Evolutionary conservation across 1,140 invertebrate genomes (phyloP), one percentile per base, ranked within the genome.

Genomic region (Drosophila cardini): DNA sequence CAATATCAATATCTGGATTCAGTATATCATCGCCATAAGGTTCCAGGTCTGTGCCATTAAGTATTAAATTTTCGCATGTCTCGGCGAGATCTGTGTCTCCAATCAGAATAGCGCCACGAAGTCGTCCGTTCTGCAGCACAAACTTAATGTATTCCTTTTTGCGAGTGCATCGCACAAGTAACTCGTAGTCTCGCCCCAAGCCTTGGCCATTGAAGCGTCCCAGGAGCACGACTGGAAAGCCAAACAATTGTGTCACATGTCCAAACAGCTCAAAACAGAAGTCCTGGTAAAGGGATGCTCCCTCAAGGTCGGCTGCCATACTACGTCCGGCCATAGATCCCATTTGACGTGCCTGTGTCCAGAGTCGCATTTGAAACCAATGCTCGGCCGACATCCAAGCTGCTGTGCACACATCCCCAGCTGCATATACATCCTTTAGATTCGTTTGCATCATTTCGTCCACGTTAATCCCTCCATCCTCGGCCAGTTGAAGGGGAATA

Each of bases 281-380:
- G 92, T 99, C 98, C 93, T 96, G 95, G 36, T 95, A 92, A 18
- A 96, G 94, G 65, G 94, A 93, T 93, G 97, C 95, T 10, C 94
- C 93, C 15, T 92, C 93, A 1, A 94, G 81, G 52, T 93, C 93
- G 2, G 95, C 95, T 69, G 95, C 93, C 97, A 99, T 99, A 68
- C 96, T 96, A 92, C 97, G 96, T 0, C 97, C 98, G 11, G 96
- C 97, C 93, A 98, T 99, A 43, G 94, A 94, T 9, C 98, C 99
- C 98, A 99, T 99, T 93, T 99, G 98, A 70, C 98, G 93, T 0
- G 98, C 99, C 93, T 99, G 99, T 4, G 98, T 98, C 99, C 99
- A 99, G 1, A 99, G 92, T 52, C 98, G 94, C 96, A 99, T 98
- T 93, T 99, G 98, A 92, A 98, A 96, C 98, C 98, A 99, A 90